These are phyloP conservation scores for Ashinkailepas kermadecensis DNA, from an alignment of 2,888 invertebrate genomes.

Conservation along the genomic window DNA sequence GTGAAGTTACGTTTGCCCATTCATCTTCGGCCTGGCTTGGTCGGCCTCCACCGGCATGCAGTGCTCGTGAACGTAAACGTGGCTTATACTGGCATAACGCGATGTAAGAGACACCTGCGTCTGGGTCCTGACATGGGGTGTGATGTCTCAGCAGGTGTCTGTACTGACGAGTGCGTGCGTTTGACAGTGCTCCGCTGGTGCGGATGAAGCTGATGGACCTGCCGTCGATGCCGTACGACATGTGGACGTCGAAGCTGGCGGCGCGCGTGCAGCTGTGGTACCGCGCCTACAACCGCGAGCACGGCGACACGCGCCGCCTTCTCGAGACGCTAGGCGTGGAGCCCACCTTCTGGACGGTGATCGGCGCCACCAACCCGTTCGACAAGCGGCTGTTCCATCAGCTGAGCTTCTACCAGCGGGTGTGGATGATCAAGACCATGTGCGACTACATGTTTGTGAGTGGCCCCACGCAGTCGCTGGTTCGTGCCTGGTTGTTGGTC, in stretches of 20 bases:
- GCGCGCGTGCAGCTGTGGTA: slow-evolving; percentile 49
- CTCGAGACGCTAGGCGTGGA: slow-evolving; percentile 50
- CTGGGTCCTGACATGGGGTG: too few relatives aligned
- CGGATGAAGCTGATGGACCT: slow-evolving; percentile 45
- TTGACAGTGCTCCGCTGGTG: slow-evolving; percentile 40
- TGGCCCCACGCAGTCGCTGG: slow-evolving; percentile 3
- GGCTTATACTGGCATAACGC: too few relatives aligned
- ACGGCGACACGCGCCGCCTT: slow-evolving; percentile 41
- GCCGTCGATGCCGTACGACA: slow-evolving; percentile 51
- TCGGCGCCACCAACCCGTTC: slow-evolving; percentile 46
- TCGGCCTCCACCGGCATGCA: too few relatives aligned
- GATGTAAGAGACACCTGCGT: too few relatives aligned
- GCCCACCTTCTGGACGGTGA: slow-evolving; percentile 50
- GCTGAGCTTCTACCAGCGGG: slow-evolving; percentile 46
- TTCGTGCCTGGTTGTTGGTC: too few relatives aligned
- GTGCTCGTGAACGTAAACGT: too few relatives aligned
- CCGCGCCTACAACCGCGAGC: slow-evolving; percentile 44
- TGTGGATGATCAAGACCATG: slow-evolving; percentile 52
- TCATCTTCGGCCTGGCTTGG: too few relatives aligned
- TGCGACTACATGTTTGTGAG: slow-evolving; percentile 48
- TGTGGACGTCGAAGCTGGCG: slow-evolving; percentile 50
- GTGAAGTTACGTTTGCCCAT: too few relatives aligned
- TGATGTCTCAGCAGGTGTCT: too few relatives aligned
- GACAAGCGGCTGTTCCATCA: slow-evolving; percentile 48
- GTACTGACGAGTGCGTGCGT: too few relatives aligned